Conservation (phyloP, 2,113 vertebrate species). For the Callorhinus ursinus region DNA sequence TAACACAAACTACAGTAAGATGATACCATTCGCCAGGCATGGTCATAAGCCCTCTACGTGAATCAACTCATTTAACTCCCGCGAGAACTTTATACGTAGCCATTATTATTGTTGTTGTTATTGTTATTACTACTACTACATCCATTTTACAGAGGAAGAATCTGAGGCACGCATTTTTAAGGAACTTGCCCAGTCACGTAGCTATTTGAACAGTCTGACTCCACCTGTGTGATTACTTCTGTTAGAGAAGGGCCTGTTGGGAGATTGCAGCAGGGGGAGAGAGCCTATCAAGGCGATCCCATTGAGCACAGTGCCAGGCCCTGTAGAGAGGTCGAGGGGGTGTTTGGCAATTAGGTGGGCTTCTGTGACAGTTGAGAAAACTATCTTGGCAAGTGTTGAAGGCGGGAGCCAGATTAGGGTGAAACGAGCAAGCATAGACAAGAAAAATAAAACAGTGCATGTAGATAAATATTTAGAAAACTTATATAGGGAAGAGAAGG, state of each 20-base stretch:
- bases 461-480: background rate
- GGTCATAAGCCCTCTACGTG: background rate
- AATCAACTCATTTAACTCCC: background rate
- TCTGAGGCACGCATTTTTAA: background rate
- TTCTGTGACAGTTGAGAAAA: background rate
- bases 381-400: background rate
- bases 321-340: rapidly evolving
- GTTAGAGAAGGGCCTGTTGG: background rate
- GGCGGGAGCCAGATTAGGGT: background rate
- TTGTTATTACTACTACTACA: background rate
- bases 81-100: background rate
- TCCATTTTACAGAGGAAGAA: background rate
- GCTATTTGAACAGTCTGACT: background rate
- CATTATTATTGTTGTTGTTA: background rate
- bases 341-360: background rate
- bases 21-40: background rate
- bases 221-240: background rate
- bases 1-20: background rate
- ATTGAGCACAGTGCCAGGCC: background rate
- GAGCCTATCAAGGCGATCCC: background rate
- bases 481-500: background rate
- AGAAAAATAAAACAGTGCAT: background rate
- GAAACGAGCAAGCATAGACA: background rate
- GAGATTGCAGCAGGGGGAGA: background rate
- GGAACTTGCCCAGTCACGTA: background rate